These are phyloP conservation scores for Lasioglossum pauxillum DNA, from an alignment of 2,888 invertebrate species.

Conservation along the genomic window DNA sequence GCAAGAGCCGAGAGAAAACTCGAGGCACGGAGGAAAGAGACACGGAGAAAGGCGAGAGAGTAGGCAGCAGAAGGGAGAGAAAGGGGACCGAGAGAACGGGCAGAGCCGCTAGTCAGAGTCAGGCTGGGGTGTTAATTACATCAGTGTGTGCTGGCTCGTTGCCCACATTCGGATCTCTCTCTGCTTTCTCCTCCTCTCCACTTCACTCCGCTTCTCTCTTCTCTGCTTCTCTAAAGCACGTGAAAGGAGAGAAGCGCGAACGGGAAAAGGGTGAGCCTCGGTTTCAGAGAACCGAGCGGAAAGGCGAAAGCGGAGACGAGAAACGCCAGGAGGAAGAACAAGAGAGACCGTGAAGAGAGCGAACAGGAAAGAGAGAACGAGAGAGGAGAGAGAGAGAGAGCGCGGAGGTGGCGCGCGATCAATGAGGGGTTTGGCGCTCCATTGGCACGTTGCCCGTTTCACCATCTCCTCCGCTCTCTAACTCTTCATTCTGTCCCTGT, in stretches of 20 bases:
- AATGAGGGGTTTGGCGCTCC: slow-evolving; percentile 71
- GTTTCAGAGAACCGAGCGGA: slow-evolving; percentile 16
- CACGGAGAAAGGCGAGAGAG: not conserved
- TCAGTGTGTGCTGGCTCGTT: slow-evolving; percentile 78
- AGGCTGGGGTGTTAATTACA: slow-evolving; percentile 79
- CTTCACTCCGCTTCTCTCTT: not conserved
- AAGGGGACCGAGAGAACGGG: slow-evolving; percentile 23
- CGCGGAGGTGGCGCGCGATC: slow-evolving; percentile 64
- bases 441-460: slow-evolving; percentile 71
- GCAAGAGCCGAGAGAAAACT: slow-evolving; percentile 11
- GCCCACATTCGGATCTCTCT: slow-evolving; percentile 63
- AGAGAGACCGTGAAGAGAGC: slow-evolving; percentile 16
- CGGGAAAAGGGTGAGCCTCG: slow-evolving; percentile 30
- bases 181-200: not conserved
- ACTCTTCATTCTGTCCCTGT: slow-evolving; percentile 46
- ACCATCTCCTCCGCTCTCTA: slow-evolving; percentile 37
- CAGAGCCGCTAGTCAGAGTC: slow-evolving; percentile 45
- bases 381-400: slow-evolving; percentile 35
- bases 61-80: not conserved
- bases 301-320: slow-evolving; percentile 14
- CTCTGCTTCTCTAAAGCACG: slow-evolving; percentile 6
- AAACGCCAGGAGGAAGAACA: slow-evolving; percentile 11
- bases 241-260: slow-evolving; percentile 18
- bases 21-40: slow-evolving; percentile 6
- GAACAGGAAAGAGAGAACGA: slow-evolving; percentile 25